Conservation (phyloP, 2,797 vertebrate genomes). For the Taeniopygia guttata region DNA sequence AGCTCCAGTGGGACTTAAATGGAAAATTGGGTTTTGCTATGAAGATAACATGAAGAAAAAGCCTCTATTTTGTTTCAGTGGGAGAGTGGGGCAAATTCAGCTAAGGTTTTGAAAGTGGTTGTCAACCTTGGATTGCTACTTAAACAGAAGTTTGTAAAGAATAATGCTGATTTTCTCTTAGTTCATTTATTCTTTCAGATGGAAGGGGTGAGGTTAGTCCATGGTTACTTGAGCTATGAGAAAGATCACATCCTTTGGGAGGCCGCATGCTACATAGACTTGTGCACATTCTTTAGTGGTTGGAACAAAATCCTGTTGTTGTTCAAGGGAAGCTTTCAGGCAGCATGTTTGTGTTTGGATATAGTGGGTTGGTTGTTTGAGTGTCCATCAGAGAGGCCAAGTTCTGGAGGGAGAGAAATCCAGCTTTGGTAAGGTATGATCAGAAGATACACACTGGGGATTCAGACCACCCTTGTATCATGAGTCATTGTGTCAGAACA, state of each 20-base stretch:
- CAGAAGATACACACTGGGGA: not conserved
- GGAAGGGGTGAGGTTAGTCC: not conserved
- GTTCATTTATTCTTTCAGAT: not conserved
- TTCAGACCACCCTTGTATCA: constrained; percentile 27
- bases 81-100: not conserved
- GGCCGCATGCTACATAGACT: not conserved
- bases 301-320: not conserved
- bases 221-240: not conserved
- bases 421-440: constrained; percentile 16
- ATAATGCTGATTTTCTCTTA: not conserved
- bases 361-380: not conserved
- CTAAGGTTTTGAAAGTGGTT: not conserved
- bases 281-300: not conserved
- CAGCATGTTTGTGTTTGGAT: constrained; percentile 24
- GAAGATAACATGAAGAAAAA: not conserved
- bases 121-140: not conserved
- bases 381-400: not conserved
- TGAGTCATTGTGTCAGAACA: not conserved
- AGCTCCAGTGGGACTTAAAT: not conserved
- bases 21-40: not conserved
- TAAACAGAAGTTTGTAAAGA: not conserved
- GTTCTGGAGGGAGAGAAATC: not conserved
- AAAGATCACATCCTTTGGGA: not conserved
- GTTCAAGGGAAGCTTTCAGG: not conserved
- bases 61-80: not conserved